A percentile compares a stretch with the other conserved stretches of the same genome.
Conservation (phyloP, 2,888 invertebrate genomes). For the Nemotelus pantherinus region DNA sequence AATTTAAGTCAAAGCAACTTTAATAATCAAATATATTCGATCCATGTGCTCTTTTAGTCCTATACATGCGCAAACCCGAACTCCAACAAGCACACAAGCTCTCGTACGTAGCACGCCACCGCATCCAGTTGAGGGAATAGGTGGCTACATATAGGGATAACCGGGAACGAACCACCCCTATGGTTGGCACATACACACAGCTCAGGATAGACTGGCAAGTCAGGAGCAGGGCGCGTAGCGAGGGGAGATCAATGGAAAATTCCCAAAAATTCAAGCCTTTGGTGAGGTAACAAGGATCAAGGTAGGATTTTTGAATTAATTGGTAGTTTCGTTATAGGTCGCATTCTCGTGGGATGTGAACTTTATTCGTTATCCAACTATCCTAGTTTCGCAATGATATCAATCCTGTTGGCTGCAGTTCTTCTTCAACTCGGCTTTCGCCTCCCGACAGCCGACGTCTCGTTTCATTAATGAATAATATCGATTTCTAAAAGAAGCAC, state of each 20-base stretch:
- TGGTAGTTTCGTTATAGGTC: background rate
- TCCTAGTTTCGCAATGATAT: background rate
- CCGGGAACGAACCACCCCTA: constrained; percentile 31
- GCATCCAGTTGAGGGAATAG: constrained; percentile 9
- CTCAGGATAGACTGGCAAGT: background rate
- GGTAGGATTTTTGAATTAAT: background rate
- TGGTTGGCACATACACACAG: background rate
- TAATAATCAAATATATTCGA: no score
- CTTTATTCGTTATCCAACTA: no score
- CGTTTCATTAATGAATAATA: constrained; percentile 9
- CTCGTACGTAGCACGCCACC: background rate
- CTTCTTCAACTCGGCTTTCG: background rate
- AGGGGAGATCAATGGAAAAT: constrained; percentile 25
- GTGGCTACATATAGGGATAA: constrained; percentile 16
- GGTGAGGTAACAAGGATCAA: background rate
- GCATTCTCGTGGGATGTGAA: no score
- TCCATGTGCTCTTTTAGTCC: background rate
- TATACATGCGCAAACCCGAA: background rate
- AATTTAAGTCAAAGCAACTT: no score
- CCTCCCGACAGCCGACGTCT: background rate
- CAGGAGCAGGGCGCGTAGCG: background rate
- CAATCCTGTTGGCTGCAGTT: constrained; percentile 23
- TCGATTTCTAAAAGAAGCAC: constrained; percentile 22
- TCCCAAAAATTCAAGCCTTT: constrained; percentile 24
- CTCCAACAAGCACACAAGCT: background rate